Base-by-base conservation (phyloP, 2,113 vertebrate species). In the Semnornis frantzii region DNA sequence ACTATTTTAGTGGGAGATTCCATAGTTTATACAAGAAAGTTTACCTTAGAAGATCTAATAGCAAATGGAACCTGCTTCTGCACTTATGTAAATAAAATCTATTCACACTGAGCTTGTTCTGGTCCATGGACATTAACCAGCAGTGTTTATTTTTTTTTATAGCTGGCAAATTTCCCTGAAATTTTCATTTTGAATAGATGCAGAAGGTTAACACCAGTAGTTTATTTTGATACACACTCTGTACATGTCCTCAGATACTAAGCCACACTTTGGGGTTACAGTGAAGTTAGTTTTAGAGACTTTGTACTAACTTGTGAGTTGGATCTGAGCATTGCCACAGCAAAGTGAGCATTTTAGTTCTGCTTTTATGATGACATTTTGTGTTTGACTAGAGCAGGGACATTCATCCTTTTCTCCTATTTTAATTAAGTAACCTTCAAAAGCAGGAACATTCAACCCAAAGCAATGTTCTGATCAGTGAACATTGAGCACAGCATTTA, bases 11-110 rank as follows among this genome's bases (percentile, higher is more conserved):
- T 91, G 92, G 80, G 85, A 95, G 62, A 94, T 91, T 94, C 91
- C 94, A 95, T 84, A 82, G 93, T 95, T 97, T 96, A 96, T 94
- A 84, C 73, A 95, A 95, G 85, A 96, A 94, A 85, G 88, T 96
- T 97, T 95, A 96, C 95, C 93, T 95, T 94, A 94, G 76, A 90
- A 91, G 92, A 89, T 91, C 93, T 95, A 95, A 96, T 92, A 94
- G 87, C 94, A 92, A 97, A 96, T 90, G 95, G 93, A 96, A 95
- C 94, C 93, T 95, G 93, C 77, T 94, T 88, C 65, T 95, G 70
- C 94, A 90, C 88, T 97, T 96, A 94, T 94, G 42, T 97, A 97
- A 97, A 97, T 95, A 97, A 94, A 95, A 95, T 88, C 83, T 89
- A 7, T 89, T 95, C 94, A 92, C 5, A 31, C 92, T 93, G 88